Conservation (phyloP, 1,140 invertebrate species). For the Chrysopa pallens region DNA sequence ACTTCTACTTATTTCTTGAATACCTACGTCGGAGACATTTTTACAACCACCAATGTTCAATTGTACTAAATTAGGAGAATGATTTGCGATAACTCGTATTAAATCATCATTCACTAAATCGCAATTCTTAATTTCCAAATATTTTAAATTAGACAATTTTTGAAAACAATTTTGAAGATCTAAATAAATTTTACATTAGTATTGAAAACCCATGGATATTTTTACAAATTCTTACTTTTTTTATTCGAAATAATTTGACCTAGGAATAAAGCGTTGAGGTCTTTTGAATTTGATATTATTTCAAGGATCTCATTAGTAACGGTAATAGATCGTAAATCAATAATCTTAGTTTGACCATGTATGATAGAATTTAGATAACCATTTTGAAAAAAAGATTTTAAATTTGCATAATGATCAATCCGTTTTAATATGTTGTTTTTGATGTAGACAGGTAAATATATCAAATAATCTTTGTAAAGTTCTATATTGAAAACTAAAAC, state of each 20-base stretch:
- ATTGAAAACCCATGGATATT: no score
- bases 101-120: constrained; percentile 6
- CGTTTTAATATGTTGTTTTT: not conserved
- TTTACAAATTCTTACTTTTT: no score
- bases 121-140: constrained; percentile 3
- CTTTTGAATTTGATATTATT: no score
- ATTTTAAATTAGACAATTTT: constrained; percentile 3
- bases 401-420: no score
- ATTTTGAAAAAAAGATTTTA: no score
- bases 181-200: not conserved
- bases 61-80: constrained; percentile 2
- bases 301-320: no score
- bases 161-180: constrained; percentile 5
- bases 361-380: no score
- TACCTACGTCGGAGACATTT: constrained; percentile 5
- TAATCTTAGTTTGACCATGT: no score
- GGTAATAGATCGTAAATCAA: no score
- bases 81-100: constrained; percentile 4
- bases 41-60: constrained; percentile 6
- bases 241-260: no score
- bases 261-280: no score
- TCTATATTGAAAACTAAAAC: not conserved
- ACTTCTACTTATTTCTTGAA: not conserved
- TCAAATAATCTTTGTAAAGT: not conserved
- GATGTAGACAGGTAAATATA: not conserved